Evolutionary conservation across 2,113 vertebrate genomes (phyloP).

Genomic region (Stegastes partitus): DNA sequence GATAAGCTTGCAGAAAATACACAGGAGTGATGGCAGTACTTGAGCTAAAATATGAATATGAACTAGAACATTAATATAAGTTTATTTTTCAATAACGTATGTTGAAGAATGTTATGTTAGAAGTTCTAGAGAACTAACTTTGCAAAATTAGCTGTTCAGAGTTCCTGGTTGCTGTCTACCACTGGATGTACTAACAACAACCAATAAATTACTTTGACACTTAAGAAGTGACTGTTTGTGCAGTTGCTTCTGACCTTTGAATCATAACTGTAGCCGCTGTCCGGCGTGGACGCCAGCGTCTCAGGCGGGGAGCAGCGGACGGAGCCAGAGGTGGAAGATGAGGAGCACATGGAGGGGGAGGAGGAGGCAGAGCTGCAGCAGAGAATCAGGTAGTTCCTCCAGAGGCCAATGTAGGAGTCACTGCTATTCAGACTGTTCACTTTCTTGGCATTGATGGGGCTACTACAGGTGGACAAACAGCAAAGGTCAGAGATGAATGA

Average conservation of each 20-base stretch:
- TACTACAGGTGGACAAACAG: slow-evolving; percentile 80
- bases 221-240: not conserved
- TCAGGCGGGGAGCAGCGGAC: slow-evolving; percentile 97
- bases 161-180: too few species aligned
- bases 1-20: too few species aligned
- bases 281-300: slow-evolving; percentile 98
- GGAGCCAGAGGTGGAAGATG: slow-evolving; percentile 92
- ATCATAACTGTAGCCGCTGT: slow-evolving; percentile 97
- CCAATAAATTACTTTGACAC: too few species aligned
- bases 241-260: slow-evolving; percentile 88
- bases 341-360: slow-evolving; percentile 89
- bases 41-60: too few species aligned
- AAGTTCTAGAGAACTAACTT: too few species aligned
- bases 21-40: too few species aligned
- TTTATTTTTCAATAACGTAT: too few species aligned
- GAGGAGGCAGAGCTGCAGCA: slow-evolving; percentile 96
- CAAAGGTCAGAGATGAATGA: slow-evolving; percentile 3
- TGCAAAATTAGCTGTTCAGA: too few species aligned
- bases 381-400: slow-evolving; percentile 98
- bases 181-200: too few species aligned
- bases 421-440: slow-evolving; percentile 91
- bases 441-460: slow-evolving; percentile 99
- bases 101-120: too few species aligned
- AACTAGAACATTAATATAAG: too few species aligned
- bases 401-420: slow-evolving; percentile 96